phyloP scores from a whole-genome alignment of 2,888 invertebrate genomes.

The Amphipyra tragopoginis region DNA sequence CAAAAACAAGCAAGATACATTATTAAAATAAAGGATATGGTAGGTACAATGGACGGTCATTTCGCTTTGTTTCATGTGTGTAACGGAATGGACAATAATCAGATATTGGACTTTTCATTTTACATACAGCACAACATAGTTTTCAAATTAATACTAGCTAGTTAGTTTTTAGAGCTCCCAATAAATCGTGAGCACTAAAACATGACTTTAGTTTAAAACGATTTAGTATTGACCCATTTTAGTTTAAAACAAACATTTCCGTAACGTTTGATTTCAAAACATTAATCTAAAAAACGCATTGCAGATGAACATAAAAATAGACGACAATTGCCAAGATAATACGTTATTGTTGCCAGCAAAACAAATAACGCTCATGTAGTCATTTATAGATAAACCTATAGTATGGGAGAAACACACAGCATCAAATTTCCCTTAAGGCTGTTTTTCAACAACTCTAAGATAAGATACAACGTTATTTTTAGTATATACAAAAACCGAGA shows the following conservation, averaged over 20 bases:
- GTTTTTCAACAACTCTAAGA: too few relatives aligned
- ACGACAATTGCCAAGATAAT: conserved; percentile 16
- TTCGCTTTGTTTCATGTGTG: too few relatives aligned
- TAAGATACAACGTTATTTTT: too few relatives aligned
- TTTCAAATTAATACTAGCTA: not conserved
- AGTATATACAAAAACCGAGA: too few relatives aligned
- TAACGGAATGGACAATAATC: too few relatives aligned
- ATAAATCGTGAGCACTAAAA: conserved; percentile 10
- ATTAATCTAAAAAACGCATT: conserved; percentile 46
- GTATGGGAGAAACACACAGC: not conserved
- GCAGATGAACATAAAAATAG: conserved; percentile 43
- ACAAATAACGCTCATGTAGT: conserved; percentile 17
- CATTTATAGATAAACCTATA: conserved; percentile 2
- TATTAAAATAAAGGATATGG: too few relatives aligned
- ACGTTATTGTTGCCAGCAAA: conserved; percentile 15
- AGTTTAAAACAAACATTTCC: conserved; percentile 18
- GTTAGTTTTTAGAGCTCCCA: too few relatives aligned
- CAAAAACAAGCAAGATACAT: too few relatives aligned
- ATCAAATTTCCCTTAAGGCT: too few relatives aligned
- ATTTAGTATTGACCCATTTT: conserved; percentile 31
- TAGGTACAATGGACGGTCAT: too few relatives aligned
- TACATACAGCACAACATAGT: too few relatives aligned
- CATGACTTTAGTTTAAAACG: not conserved
- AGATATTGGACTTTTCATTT: too few relatives aligned
- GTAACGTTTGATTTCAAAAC: conserved; percentile 24